phyloP scores from a whole-genome alignment of 2,113 vertebrate species.

The Pseudolaguvia tuberculata region DNA sequence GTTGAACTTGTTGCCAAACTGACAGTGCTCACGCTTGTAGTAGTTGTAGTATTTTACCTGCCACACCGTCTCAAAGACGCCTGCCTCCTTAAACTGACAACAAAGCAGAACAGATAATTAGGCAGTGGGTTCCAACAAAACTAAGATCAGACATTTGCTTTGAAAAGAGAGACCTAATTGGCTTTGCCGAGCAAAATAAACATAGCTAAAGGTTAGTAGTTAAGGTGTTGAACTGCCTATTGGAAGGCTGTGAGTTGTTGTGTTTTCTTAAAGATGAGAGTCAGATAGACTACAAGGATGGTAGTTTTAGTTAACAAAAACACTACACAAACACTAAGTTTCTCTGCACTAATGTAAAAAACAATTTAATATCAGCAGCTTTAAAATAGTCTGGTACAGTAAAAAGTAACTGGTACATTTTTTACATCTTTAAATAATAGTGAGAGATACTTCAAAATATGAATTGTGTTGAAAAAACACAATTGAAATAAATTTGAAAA shows the following conservation, averaged over 20 bases:
- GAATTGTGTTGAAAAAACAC: no score
- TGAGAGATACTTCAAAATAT: no score
- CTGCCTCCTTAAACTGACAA: slow-evolving; percentile 83
- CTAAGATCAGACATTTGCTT: no score
- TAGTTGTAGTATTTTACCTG: slow-evolving; percentile 98
- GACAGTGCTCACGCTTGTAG: slow-evolving; percentile 95
- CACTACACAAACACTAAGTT: no score
- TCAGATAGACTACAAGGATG: neutral
- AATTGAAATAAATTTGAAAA: no score
- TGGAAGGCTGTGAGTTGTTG: neutral
- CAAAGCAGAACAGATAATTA: neutral
- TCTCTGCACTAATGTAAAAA: no score
- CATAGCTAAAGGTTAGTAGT: neutral
- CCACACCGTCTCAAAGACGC: slow-evolving; percentile 91
- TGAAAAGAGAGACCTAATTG: neutral
- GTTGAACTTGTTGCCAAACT: slow-evolving; percentile 91
- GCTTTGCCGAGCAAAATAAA: neutral
- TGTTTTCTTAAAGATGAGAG: neutral
- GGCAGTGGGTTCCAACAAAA: no score
- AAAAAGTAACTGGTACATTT: no score
- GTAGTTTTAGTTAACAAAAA: neutral
- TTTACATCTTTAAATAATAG: no score
- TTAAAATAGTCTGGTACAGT: no score
- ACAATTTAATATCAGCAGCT: no score
- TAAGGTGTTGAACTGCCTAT: neutral